These are phyloP conservation scores for Vannuccia rotundouncinata DNA, from an alignment of 2,888 invertebrate species.

Conservation along the genomic window DNA sequence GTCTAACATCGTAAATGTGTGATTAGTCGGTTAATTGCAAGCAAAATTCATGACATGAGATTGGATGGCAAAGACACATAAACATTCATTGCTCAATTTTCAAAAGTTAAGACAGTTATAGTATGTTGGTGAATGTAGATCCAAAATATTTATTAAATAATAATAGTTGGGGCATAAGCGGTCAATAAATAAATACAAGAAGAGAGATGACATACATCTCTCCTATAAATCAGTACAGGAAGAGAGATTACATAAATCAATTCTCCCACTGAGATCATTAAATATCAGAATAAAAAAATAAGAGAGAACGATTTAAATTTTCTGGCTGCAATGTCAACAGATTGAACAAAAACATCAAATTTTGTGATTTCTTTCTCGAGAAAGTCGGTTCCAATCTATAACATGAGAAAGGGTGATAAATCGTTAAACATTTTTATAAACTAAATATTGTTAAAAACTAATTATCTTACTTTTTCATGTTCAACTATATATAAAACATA, in stretches of 20 bases:
- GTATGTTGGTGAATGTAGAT: too few species aligned
- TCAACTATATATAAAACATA: slow-evolving; percentile 42
- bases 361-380: slow-evolving; percentile 77
- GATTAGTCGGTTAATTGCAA: too few species aligned
- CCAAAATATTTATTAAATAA: too few species aligned
- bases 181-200: not conserved
- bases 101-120: too few species aligned
- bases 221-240: too few species aligned
- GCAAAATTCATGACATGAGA: too few species aligned
- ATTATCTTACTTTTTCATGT: slow-evolving; percentile 58
- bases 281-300: not conserved
- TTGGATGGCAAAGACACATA: too few species aligned
- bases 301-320: slow-evolving; percentile 59
- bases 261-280: not conserved
- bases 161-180: too few species aligned
- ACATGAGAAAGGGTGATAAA: too few species aligned
- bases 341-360: slow-evolving; percentile 79
- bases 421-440: not conserved
- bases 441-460: not conserved
- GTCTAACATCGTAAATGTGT: too few species aligned
- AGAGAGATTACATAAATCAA: too few species aligned
- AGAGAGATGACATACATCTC: not conserved
- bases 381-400: slow-evolving; percentile 40
- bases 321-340: slow-evolving; percentile 88
- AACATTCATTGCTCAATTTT: too few species aligned